Evolutionary conservation across 2,113 vertebrate species (phyloP).

Genomic region (Petrocephalus microphthalmus): DNA sequence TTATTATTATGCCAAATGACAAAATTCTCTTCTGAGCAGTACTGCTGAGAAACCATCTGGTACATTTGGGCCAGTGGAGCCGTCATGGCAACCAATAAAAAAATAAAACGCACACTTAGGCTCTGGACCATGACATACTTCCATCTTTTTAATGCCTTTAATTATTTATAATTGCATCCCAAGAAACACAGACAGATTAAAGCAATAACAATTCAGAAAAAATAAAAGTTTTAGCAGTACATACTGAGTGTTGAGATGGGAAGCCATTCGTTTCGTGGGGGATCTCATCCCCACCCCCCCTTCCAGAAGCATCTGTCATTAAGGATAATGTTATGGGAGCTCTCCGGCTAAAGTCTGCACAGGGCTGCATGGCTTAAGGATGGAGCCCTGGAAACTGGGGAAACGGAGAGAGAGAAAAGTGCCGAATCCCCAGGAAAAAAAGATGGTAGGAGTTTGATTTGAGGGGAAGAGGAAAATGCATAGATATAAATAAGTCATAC

Average conservation of each 20-base stretch:
- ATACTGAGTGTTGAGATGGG: background rate
- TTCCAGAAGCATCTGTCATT: background rate
- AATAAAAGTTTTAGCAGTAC: background rate
- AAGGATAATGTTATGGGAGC: too few relatives aligned
- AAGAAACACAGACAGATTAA: background rate
- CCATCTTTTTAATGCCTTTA: background rate
- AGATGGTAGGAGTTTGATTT: background rate
- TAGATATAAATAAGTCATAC: background rate
- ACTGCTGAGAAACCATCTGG: constrained; percentile 1
- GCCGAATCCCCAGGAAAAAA: background rate
- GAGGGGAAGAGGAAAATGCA: background rate
- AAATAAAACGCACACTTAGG: background rate
- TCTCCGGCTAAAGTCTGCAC: too few relatives aligned
- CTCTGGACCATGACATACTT: background rate
- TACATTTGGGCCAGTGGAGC: background rate
- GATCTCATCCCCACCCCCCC: background rate
- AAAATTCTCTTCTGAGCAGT: background rate
- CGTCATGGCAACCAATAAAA: background rate
- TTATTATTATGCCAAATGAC: background rate
- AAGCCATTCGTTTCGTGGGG: background rate
- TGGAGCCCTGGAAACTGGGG: too few relatives aligned
- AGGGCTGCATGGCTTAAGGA: too few relatives aligned
- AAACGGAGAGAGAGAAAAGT: background rate
- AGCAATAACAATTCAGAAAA: background rate
- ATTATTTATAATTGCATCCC: background rate